These are phyloP conservation scores for Heliothis peltigera DNA, from an alignment of 2,888 invertebrate species.

Conservation along the genomic window DNA sequence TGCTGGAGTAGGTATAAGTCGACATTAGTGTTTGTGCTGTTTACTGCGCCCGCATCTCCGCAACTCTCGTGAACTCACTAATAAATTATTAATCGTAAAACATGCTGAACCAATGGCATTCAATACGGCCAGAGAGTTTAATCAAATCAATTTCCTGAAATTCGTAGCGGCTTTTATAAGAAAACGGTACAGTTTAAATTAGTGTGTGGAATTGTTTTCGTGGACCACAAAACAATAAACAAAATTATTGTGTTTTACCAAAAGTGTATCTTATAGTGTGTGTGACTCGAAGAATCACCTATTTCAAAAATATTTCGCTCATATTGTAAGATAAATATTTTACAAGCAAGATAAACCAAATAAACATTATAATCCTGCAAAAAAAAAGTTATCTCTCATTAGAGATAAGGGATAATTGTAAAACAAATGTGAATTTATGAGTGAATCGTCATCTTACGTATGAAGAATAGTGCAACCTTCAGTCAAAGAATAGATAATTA, in stretches of 20 bases:
- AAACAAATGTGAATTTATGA: constrained; percentile 30
- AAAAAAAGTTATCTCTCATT: constrained; percentile 44
- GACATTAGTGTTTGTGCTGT: constrained; percentile 49
- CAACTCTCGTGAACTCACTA: constrained; percentile 18
- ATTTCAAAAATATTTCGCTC: constrained; percentile 12
- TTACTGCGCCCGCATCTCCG: constrained; percentile 35
- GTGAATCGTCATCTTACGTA: constrained; percentile 31
- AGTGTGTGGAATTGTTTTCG: constrained; percentile 20
- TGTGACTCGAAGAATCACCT: constrained; percentile 6
- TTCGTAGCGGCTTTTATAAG: constrained; percentile 27
- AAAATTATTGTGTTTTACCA: constrained; percentile 6
- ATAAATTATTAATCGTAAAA: constrained; percentile 31
- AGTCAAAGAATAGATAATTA: constrained; percentile 13
- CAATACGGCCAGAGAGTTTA: constrained; percentile 18
- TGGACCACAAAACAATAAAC: constrained; percentile 5
- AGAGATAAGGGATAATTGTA: constrained; percentile 48
- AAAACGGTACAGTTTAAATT: constrained; percentile 28
- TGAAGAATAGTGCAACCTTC: constrained; percentile 32
- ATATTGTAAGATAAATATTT: constrained; percentile 19
- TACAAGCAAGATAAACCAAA: constrained; percentile 29
- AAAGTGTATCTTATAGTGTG: constrained; percentile 9
- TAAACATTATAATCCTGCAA: constrained; percentile 30
- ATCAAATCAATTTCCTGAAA: constrained; percentile 27
- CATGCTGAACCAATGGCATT: constrained; percentile 30
- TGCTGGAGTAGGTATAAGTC: constrained; percentile 34